Percentiles rank a stretch among this genome's conserved stretches.
phyloP scores from a whole-genome alignment of 2,797 vertebrate genomes.

The Anguilla anguilla region DNA sequence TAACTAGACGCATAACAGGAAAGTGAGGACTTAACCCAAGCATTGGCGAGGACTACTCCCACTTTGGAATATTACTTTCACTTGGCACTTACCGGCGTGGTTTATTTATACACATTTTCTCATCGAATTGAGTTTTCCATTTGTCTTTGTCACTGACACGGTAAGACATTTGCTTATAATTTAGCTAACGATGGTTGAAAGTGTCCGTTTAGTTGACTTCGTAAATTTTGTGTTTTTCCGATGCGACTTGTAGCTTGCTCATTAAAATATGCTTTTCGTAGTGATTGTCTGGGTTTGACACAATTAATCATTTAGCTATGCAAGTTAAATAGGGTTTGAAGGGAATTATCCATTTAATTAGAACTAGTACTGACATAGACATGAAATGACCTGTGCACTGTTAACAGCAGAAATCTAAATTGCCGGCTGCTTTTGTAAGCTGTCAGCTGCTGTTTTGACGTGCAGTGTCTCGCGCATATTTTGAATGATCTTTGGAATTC shows the following conservation, averaged over 20 bases:
- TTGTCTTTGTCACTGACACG: conserved; percentile 32
- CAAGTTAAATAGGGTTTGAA: background rate
- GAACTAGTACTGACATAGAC: background rate
- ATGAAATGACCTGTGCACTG: background rate
- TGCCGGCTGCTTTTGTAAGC: conserved; percentile 5
- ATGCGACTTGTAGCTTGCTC: conserved; percentile 11
- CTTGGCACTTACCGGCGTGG: conserved; percentile 33
- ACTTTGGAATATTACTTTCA: conserved; percentile 59
- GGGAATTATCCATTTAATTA: background rate
- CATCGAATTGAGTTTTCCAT: conserved; percentile 19
- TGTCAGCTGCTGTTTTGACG: conserved; percentile 9
- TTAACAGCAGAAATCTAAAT: background rate
- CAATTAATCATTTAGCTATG: background rate
- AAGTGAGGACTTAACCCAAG: conserved; percentile 6
- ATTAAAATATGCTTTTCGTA: background rate
- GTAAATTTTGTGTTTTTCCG: background rate
- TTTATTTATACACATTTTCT: conserved; percentile 33
- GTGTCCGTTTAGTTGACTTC: background rate
- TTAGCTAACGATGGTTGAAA: background rate
- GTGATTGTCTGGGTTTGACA: background rate
- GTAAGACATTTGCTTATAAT: conserved; percentile 21
- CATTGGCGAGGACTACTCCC: conserved; percentile 59
- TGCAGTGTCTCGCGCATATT: background rate
- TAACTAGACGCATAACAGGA: background rate
- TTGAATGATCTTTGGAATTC: background rate